Evolutionary conservation across 2,113 vertebrate species (phyloP).

Genomic region (Ornithorhynchus anatinus): DNA sequence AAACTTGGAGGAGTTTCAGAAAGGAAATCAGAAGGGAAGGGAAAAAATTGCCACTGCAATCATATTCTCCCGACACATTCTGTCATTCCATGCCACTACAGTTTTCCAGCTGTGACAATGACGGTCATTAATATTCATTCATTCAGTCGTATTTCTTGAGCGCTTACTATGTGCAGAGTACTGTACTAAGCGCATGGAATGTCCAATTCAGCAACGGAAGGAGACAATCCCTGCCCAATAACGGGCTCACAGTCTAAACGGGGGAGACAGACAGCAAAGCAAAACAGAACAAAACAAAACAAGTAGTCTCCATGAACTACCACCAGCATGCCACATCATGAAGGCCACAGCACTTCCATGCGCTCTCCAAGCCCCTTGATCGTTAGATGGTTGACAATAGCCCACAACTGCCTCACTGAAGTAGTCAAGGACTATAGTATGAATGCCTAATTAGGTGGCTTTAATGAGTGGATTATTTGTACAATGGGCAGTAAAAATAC

Average conservation of each 20-base stretch:
- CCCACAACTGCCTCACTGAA: constrained; percentile 26
- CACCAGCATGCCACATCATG: not conserved
- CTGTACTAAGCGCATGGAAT: no score
- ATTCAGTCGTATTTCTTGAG: no score
- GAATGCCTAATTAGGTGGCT: constrained; percentile 3
- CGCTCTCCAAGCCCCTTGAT: constrained; percentile 16
- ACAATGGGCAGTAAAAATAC: constrained; percentile 5
- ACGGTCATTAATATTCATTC: constrained; percentile 15
- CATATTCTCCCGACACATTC: not conserved
- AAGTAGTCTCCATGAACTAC: constrained; percentile 15
- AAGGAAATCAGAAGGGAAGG: not conserved
- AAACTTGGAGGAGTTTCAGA: no score
- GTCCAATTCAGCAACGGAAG: no score
- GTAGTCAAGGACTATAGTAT: not conserved
- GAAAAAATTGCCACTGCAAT: not conserved
- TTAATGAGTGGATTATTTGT: constrained; percentile 5
- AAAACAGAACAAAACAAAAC: no score
- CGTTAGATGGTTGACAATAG: constrained; percentile 23
- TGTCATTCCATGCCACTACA: not conserved
- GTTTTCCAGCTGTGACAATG: not conserved
- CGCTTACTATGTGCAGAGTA: no score
- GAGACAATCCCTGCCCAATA: no score
- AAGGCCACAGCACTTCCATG: constrained; percentile 10
- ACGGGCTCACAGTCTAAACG: no score
- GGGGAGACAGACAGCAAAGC: no score